phyloP scores from a whole-genome alignment of 2,888 invertebrate genomes.

The Ormyrus labotus region DNA sequence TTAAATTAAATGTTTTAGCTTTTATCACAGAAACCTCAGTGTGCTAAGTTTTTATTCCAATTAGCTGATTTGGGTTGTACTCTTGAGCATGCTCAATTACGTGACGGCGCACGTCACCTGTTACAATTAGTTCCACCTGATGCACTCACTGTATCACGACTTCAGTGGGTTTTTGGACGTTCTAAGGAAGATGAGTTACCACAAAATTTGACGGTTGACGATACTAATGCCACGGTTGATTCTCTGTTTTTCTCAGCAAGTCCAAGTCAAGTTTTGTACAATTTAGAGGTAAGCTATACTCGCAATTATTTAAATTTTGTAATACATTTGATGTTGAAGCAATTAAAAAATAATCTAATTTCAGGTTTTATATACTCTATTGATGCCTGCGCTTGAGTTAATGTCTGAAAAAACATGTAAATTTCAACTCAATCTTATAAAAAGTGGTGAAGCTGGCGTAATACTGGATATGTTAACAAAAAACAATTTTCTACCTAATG shows the following conservation, averaged over 20 bases:
- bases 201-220: slow-evolving; percentile 64
- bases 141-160: slow-evolving; percentile 79
- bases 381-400: slow-evolving; percentile 93
- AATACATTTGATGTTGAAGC: slow-evolving; percentile 52
- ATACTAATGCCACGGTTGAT: slow-evolving; percentile 77
- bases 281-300: slow-evolving; percentile 79
- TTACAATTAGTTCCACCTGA: slow-evolving; percentile 89
- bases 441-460: slow-evolving; percentile 81
- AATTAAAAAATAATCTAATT: slow-evolving; percentile 50
- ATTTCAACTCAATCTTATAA: slow-evolving; percentile 83
- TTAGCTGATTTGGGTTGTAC: slow-evolving; percentile 92
- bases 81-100: slow-evolving; percentile 86
- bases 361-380: slow-evolving; percentile 89
- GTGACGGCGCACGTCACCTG: slow-evolving; percentile 89
- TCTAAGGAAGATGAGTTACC: slow-evolving; percentile 68
- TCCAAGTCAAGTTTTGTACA: slow-evolving; percentile 86
- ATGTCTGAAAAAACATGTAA: slow-evolving; percentile 85
- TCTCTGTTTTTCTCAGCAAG: slow-evolving; percentile 83
- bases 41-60: slow-evolving; percentile 89
- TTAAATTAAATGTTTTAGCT: slow-evolving; percentile 76
- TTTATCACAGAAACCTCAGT: slow-evolving; percentile 88
- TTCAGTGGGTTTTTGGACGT: slow-evolving; percentile 79
- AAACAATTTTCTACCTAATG: slow-evolving; percentile 88
- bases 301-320: slow-evolving; percentile 25
- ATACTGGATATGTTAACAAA: slow-evolving; percentile 89